Evolutionary conservation across 2,113 vertebrate genomes (phyloP), one percentile per base, ranked within the genome.

Genomic region (Silurus asotus): DNA sequence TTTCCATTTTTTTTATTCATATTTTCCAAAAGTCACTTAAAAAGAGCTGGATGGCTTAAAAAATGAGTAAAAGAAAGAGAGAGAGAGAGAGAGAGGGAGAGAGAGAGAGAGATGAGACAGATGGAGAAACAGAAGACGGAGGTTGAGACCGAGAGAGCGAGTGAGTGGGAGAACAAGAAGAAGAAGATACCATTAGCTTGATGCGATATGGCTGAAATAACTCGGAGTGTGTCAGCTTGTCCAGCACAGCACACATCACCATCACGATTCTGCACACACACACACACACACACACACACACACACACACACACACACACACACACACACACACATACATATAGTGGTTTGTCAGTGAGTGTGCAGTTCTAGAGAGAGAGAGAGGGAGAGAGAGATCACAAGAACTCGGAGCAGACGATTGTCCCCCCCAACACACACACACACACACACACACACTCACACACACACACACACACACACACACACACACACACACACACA

Each of bases 131-230:
- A 37, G 25, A 19, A 9, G 15, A 19, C 51, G 49, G 25, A 78
- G 45, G 45, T 49, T 74, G 70, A 17, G 55, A 37, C 11, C 3
- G 14, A 56, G 48, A 2, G 48, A 75, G 48, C 0, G 17, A 20
- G 49, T 3, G 23, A 25, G n/a, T 19, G 55, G 15, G 13, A 17
- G 55, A 59, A 20, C 55, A 20, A 79, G 77, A 45, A 79, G 9
- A 58, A 79, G 25, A 79, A 79, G 28, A 79, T 59, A 37, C 55
- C 55, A 59, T 79, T 79, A 79, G 56, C 28, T 79, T 56, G 45
- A 56, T 11, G 55, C 3, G 53, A 37, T 28, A 58, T 19, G 76
- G 56, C 17, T 79, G 28, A 78, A 78, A 78, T 78, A 56, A 45
- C 77, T 45, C 28, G 11, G 72, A 37, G 55, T 78, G 25, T 78